Evolutionary conservation across 2,113 vertebrate genomes (phyloP).

Genomic region (Gymnobelideus leadbeateri): DNA sequence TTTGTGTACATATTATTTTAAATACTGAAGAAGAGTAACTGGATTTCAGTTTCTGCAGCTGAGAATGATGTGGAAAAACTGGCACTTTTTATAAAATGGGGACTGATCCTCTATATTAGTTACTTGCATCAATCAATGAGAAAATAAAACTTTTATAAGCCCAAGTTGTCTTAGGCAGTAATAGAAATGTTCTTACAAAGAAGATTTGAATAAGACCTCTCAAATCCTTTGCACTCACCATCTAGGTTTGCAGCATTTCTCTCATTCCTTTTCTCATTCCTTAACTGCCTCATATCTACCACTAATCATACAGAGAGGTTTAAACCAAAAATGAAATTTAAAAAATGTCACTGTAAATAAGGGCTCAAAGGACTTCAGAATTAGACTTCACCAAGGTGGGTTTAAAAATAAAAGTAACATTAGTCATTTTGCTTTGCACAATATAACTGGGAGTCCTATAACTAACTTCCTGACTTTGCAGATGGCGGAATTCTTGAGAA

Average conservation of each 20-base stretch:
- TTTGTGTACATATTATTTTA: not conserved
- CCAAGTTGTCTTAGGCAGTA: not conserved
- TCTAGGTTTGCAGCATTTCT: not conserved
- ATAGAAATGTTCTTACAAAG: not conserved
- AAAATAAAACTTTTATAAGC: not conserved
- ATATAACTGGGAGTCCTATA: not conserved
- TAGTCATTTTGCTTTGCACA: not conserved
- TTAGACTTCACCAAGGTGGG: not conserved
- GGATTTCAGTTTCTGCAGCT: not conserved
- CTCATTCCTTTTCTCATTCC: not conserved
- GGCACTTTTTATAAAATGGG: not conserved
- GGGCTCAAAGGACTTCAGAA: not conserved
- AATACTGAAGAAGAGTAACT: not conserved
- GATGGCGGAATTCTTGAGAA: not conserved
- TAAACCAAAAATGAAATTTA: not conserved
- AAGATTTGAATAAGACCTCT: not conserved
- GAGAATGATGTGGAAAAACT: not conserved
- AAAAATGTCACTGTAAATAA: not conserved
- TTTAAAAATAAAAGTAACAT: not conserved
- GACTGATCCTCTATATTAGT: not conserved
- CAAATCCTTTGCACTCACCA: not conserved
- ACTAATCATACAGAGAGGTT: not conserved
- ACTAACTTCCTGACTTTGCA: not conserved
- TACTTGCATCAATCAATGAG: not conserved
- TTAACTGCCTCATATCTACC: not conserved